A percentile compares a stretch with the other conserved stretches of the same genome.
phyloP scores from a whole-genome alignment of 23 tunicate species.

The Ciona savignyi region DNA sequence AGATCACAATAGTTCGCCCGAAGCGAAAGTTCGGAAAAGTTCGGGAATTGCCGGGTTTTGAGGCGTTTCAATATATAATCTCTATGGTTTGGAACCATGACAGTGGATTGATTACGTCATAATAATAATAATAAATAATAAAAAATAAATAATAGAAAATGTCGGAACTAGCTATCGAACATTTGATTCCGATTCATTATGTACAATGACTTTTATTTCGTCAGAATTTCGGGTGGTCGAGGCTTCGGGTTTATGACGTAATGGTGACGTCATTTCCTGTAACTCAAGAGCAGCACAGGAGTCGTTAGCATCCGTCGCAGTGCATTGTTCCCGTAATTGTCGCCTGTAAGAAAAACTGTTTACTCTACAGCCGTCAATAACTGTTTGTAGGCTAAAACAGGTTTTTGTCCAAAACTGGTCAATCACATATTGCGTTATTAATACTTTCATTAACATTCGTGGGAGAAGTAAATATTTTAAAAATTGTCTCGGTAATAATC shows the following conservation, averaged over 20 bases:
- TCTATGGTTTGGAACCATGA: neutral
- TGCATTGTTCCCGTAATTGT: neutral
- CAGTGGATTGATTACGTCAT: neutral
- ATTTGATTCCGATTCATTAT: neutral
- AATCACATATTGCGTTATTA: too few species aligned
- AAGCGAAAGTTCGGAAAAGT: neutral
- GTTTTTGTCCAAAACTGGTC: too few species aligned
- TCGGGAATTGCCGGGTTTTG: slow-evolving; percentile 1
- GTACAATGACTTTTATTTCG: neutral
- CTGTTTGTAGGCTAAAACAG: too few species aligned
- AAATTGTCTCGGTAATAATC: too few species aligned
- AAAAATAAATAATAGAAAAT: too few species aligned
- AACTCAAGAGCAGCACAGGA: neutral
- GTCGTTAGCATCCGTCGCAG: neutral
- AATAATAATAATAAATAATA: too few species aligned
- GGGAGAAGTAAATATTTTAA: too few species aligned
- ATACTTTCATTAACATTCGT: too few species aligned
- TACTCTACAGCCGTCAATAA: too few species aligned
- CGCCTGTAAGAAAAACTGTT: neutral
- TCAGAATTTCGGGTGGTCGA: neutral
- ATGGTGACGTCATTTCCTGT: neutral
- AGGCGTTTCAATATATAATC: neutral
- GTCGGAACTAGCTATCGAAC: neutral
- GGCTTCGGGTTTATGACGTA: neutral
- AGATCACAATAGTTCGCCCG: slow-evolving; percentile 3